Base-by-base conservation (phyloP, 2,888 invertebrate genomes). In the Melanargia galathea region DNA sequence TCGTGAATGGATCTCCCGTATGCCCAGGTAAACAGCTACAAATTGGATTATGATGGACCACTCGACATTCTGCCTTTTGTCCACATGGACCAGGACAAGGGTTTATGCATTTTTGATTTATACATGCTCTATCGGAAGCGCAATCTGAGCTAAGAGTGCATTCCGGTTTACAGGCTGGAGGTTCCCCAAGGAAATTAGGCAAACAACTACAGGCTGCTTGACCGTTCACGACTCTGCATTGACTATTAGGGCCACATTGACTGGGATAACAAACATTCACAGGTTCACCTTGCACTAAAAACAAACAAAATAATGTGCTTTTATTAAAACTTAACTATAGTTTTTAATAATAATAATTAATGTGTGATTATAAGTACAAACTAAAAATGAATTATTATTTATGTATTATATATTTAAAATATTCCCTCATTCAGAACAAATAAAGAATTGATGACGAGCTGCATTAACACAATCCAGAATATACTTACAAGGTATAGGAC, bases 31-130 rank as follows among this genome's bases (percentile, higher is more conserved):
- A 86, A 79, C 96, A 96, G 73, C 93, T 93, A 76, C 95, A 95
- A 71, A 95, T 94, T 1, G 95, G 94, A 77, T 94, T 94, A 77
- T 95, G 95, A 78, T 95, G 94, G 66, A 94, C 93, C 7, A 95
- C 95, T 77, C 93, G 92, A 78, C 96, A 96, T 67, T 93, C 92
- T 35, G 95, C 92, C 75, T 94, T 93, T 69, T 93, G 87, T 13
- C 96, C 96, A 78, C 96, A 96, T 20, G 94, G 92, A 35, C 94
- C 94, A 24, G 93, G 93, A 71, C 95, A 96, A 58, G 95, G 95
- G 78, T 95, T 94, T 3, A 91, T 79, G 80, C 95, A 96, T 83
- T 94, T 95, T 74, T 94, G 93, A 76, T 94, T 94, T 49, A 94
- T 80, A 77, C 95, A 95, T 18, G 95, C 93, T 77, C 92, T 93